These are phyloP conservation scores for Pygoscelis adeliae DNA, from an alignment of 2,113 vertebrate species.

Conservation along the genomic window DNA sequence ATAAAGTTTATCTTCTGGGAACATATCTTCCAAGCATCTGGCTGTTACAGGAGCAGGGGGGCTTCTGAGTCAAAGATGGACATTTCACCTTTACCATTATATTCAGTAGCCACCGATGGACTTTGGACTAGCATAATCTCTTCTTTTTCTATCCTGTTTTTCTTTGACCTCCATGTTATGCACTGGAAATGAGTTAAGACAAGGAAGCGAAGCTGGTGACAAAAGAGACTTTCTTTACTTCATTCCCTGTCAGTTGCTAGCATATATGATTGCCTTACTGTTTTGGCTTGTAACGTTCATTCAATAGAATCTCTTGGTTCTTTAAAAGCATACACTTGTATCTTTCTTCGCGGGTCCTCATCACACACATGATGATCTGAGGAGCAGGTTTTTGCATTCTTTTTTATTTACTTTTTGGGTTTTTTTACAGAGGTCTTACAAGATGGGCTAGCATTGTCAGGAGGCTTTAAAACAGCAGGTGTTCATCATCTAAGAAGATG, in stretches of 20 bases:
- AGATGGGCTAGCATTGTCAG: neutral
- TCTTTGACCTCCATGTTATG: neutral
- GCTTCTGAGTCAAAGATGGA: neutral
- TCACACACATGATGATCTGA: neutral
- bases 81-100: neutral
- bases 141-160: neutral
- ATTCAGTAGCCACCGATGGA: neutral
- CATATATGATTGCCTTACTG: neutral
- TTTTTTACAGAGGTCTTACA: neutral
- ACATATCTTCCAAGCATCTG: neutral
- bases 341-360: neutral
- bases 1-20: neutral
- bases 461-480: neutral
- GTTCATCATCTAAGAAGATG: neutral
- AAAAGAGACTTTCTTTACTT: neutral
- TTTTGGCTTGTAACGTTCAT: neutral
- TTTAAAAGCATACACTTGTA: neutral
- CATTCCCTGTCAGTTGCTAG: neutral
- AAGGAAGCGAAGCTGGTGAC: neutral
- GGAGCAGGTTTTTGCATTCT: neutral
- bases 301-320: neutral
- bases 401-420: rapidly evolving
- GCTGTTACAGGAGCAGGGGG: neutral
- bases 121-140: neutral
- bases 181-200: neutral